Evolutionary conservation across 2,888 invertebrate species (phyloP), one percentile per base, ranked within the genome.

Genomic region (Antheraea yamamai): DNA sequence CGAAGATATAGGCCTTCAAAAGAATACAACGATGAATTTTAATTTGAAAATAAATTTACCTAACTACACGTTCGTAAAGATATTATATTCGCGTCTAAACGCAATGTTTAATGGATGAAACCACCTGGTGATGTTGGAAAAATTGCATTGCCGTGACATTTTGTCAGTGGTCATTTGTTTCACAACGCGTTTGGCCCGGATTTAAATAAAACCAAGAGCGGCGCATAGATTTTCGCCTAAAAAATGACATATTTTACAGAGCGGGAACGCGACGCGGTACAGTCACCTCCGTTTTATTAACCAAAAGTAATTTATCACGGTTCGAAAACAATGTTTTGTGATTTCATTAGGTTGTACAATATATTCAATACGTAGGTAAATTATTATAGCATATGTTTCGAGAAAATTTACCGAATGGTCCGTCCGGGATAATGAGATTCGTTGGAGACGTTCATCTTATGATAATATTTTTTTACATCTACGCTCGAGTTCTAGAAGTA

Each of bases 91-190:
- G 83, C 81, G 88, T 81, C 84, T 81, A 80, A 82, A 90, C 87
- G 82, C 86, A 77, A 94, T 94, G 93, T 90, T 81, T 94, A 87
- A 94, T 94, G 91, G 83, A 94, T 93, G 86, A 83, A 86, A 90
- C 88, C 94, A 94, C 92, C 94, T 94, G 94, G 94, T 89, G 87
- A 80, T 81, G 83, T 81, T 81, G 87, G 92, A 94, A 87, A 93
- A 90, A 94, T 94, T 92, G 92, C 92, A 92, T 88, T 84, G 83
- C 76, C 76, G 81, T 89, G 91, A 92, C 89, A 90, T 87, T 84
- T 92, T 94, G 94, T 84, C 94, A 93, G 88, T 76, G 85, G 87
- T 86, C 87, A 93, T 94, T 93, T 92, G 83, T 94, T 87, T 89
- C 84, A 77, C 80, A 83, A 82, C 82, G 78, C 80, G 75, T 79